A percentile compares a stretch with the other conserved stretches of the same genome.
Evolutionary conservation across 2,888 invertebrate genomes (phyloP).

Genomic region (Cryptus viduatorius): DNA sequence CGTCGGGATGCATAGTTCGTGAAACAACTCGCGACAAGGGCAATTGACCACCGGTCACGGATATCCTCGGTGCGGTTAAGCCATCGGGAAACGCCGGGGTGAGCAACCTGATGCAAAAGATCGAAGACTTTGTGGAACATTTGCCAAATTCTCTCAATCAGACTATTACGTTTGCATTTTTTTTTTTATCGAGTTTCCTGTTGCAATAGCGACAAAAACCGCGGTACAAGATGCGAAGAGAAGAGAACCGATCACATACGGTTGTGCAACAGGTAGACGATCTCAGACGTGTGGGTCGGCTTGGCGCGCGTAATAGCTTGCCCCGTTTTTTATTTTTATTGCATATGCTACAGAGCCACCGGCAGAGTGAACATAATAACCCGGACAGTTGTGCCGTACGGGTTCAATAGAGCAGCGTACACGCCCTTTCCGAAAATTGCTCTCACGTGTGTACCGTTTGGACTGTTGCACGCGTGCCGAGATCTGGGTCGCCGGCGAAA

Average conservation of each 20-base stretch:
- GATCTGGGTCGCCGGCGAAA: constrained; percentile 68
- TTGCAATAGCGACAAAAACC: background rate
- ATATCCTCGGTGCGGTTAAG: constrained; percentile 93
- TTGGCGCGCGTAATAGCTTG: background rate
- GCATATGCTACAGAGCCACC: background rate
- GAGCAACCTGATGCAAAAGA: constrained; percentile 87
- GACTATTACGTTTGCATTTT: background rate
- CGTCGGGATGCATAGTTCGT: constrained; percentile 96
- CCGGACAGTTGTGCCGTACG: background rate
- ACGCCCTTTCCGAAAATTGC: constrained; percentile 66
- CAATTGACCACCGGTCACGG: constrained; percentile 91
- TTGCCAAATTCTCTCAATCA: background rate
- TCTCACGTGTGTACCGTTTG: constrained; percentile 48
- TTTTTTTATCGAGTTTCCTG: background rate
- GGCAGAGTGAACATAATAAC: background rate
- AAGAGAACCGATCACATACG: background rate
- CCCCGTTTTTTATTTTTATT: background rate
- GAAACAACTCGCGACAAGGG: constrained; percentile 95
- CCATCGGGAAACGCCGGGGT: constrained; percentile 94
- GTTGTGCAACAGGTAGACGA: background rate
- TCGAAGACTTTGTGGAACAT: background rate
- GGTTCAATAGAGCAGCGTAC: constrained; percentile 25
- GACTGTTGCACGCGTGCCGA: constrained; percentile 48
- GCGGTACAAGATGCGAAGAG: background rate
- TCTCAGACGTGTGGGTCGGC: background rate